A percentile compares a stretch with the other conserved stretches of the same genome.
phyloP scores from a whole-genome alignment of 2,888 invertebrate genomes.

The Bellardia bayeri region DNA sequence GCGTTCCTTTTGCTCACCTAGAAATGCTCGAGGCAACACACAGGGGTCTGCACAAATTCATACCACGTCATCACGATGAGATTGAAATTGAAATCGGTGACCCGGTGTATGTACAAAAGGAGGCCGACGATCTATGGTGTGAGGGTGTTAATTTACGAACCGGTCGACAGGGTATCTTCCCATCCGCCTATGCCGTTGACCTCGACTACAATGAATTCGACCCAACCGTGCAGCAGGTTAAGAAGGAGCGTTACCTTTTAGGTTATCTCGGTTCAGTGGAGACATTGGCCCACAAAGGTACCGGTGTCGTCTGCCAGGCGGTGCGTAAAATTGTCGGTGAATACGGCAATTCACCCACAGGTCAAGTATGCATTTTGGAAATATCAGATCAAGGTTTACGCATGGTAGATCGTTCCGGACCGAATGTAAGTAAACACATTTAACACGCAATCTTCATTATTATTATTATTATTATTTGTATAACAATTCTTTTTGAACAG shows the following conservation, averaged over 20 bases:
- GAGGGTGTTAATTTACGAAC: slow-evolving; percentile 98
- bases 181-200: slow-evolving; percentile 98
- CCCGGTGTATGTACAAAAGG: slow-evolving; percentile 97
- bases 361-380: slow-evolving; percentile 95
- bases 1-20: slow-evolving; percentile 91
- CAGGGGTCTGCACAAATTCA: slow-evolving; percentile 97
- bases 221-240: slow-evolving; percentile 92
- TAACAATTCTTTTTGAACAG: slow-evolving; percentile 80
- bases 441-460: background rate
- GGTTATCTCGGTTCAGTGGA: slow-evolving; percentile 98
- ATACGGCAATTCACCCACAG: slow-evolving; percentile 88
- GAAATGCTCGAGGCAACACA: slow-evolving; percentile 97
- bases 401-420: slow-evolving; percentile 94
- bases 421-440: slow-evolving; percentile 79
- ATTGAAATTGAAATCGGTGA: slow-evolving; percentile 99
- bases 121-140: slow-evolving; percentile 98
- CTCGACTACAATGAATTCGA: slow-evolving; percentile 98
- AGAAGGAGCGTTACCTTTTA: slow-evolving; percentile 94
- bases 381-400: slow-evolving; percentile 97
- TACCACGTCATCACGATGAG: slow-evolving; percentile 97
- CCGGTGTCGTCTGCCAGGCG: slow-evolving; percentile 96
- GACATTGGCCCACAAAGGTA: slow-evolving; percentile 98
- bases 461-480: background rate
- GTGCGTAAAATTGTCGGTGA: slow-evolving; percentile 93
- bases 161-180: slow-evolving; percentile 97